These are phyloP conservation scores for Tapera naevia DNA, from an alignment of 2,797 vertebrate genomes.

Conservation along the genomic window DNA sequence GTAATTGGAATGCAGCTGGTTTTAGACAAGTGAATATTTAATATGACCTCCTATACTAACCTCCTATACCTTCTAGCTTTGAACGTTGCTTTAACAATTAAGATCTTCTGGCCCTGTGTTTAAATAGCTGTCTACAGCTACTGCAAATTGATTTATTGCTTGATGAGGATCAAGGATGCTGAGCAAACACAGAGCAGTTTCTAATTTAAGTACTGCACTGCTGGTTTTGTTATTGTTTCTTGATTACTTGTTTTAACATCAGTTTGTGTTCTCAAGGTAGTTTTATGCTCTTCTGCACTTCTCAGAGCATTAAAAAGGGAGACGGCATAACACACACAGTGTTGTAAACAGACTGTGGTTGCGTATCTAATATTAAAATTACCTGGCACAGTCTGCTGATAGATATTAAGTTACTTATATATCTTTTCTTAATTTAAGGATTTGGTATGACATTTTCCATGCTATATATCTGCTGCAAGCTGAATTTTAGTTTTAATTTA, in stretches of 20 bases:
- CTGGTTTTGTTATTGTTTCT: slow-evolving; percentile 33
- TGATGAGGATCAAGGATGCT: slow-evolving; percentile 51
- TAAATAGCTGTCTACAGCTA: slow-evolving; percentile 66
- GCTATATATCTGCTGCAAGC: neutral
- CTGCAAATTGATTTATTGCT: slow-evolving; percentile 69
- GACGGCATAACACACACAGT: neutral
- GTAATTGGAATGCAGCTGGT: slow-evolving; percentile 43
- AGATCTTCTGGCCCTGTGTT: slow-evolving; percentile 54
- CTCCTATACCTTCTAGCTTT: slow-evolving; percentile 46
- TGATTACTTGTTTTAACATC: slow-evolving; percentile 25
- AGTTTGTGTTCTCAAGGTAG: neutral
- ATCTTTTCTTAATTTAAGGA: neutral
- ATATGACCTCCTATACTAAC: slow-evolving; percentile 48
- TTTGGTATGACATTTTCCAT: neutral
- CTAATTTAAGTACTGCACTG: slow-evolving; percentile 48
- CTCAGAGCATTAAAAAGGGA: neutral
- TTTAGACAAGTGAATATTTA: slow-evolving; percentile 58
- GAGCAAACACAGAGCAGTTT: slow-evolving; percentile 64
- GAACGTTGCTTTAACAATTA: slow-evolving; percentile 61
- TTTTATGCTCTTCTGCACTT: neutral
- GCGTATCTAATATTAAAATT: neutral
- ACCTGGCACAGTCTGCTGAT: neutral
- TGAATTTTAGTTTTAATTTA: neutral
- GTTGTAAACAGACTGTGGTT: neutral
- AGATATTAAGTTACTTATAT: neutral